A percentile compares a stretch with the other conserved stretches of the same genome.
These are phyloP conservation scores for Drosophila kikkawai DNA, from an alignment of 1,140 invertebrate genomes.

Conservation along the genomic window DNA sequence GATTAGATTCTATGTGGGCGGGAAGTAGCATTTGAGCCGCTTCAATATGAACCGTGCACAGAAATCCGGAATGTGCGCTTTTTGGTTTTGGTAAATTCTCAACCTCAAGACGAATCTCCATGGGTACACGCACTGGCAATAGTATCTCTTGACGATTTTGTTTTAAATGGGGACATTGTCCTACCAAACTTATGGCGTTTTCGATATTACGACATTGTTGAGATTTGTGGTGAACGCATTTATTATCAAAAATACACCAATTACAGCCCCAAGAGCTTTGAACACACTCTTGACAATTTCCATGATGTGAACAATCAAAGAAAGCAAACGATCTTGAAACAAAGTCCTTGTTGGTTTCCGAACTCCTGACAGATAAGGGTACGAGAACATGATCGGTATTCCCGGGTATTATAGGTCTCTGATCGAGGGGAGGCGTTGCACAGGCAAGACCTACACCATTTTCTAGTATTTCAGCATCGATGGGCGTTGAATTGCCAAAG, in stretches of 20 bases:
- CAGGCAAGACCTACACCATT: slow-evolving; percentile 93
- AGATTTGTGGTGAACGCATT: slow-evolving; percentile 95
- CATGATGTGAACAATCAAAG: slow-evolving; percentile 96
- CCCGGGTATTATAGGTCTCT: slow-evolving; percentile 92
- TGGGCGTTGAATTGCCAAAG: slow-evolving; percentile 93
- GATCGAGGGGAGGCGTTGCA: slow-evolving; percentile 91
- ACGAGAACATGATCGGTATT: slow-evolving; percentile 95
- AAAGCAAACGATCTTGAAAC: slow-evolving; percentile 97
- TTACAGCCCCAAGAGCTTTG: slow-evolving; percentile 96
- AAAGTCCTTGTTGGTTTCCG: slow-evolving; percentile 97
- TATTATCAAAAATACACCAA: slow-evolving; percentile 98
- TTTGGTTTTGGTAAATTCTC: slow-evolving; percentile 95
- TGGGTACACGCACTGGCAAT: slow-evolving; percentile 94
- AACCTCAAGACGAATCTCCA: slow-evolving; percentile 94
- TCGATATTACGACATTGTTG: slow-evolving; percentile 91
- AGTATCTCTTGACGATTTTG: slow-evolving; percentile 89
- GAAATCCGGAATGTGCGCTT: slow-evolving; percentile 93
- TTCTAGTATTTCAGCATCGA: slow-evolving; percentile 92
- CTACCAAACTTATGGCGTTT: slow-evolving; percentile 92
- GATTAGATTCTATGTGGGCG: slow-evolving; percentile 92
- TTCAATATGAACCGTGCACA: slow-evolving; percentile 96
- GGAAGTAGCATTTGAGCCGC: slow-evolving; percentile 94
- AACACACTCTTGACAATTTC: slow-evolving; percentile 94
- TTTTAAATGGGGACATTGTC: slow-evolving; percentile 93
- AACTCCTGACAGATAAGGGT: slow-evolving; percentile 93